A percentile compares a stretch with the other conserved stretches of the same genome.
phyloP scores from a whole-genome alignment of 2,113 vertebrate species.

The Anarrhichthys ocellatus region DNA sequence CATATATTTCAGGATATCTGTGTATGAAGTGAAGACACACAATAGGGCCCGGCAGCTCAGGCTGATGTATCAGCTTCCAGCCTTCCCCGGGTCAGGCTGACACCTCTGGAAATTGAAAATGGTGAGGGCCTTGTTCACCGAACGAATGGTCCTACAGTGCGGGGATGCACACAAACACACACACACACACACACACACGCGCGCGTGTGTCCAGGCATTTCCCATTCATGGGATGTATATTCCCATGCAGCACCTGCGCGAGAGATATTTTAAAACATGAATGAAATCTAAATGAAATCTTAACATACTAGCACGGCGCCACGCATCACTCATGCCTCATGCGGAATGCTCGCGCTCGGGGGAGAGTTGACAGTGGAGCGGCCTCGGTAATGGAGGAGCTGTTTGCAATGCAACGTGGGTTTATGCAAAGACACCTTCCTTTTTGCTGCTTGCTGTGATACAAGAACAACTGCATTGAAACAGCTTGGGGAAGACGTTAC shows the following conservation, averaged over 20 bases:
- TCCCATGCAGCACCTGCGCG: conserved; percentile 42
- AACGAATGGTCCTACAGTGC: conserved; percentile 60
- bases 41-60: conserved; percentile 53
- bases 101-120: conserved; percentile 82
- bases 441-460: conserved; percentile 32
- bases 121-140: conserved; percentile 68
- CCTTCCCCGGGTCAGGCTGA: conserved; percentile 69
- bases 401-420: conserved; percentile 59
- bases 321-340: conserved; percentile 46
- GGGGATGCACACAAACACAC: conserved; percentile 24
- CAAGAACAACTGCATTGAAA: conserved; percentile 9
- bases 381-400: conserved; percentile 59
- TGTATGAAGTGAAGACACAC: conserved; percentile 71
- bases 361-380: conserved; percentile 55
- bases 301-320: conserved; percentile 53
- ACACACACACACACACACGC: conserved; percentile 31
- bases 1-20: conserved; percentile 67
- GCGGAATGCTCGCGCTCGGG: conserved; percentile 45
- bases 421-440: conserved; percentile 25
- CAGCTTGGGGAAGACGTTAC: neutral
- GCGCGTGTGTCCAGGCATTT: conserved; percentile 42
- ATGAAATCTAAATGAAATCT: conserved; percentile 86
- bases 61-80: conserved; percentile 73
- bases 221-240: conserved; percentile 78
- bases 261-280: conserved; percentile 80